phyloP scores from a whole-genome alignment of 2,113 vertebrate species.

The Euleptes europaea region DNA sequence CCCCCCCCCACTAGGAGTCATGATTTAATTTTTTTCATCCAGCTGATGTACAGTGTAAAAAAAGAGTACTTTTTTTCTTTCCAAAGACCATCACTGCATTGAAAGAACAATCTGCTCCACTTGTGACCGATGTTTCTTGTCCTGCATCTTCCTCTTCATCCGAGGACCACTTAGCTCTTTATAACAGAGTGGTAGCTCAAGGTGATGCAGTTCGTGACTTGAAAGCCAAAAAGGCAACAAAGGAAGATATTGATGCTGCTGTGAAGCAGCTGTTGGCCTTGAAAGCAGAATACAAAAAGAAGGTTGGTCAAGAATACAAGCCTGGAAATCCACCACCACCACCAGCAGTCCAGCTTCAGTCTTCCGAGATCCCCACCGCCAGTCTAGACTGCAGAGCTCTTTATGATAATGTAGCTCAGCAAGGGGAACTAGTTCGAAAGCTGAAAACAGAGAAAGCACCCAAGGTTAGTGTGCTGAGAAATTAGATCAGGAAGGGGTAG shows the following conservation, averaged over 20 bases:
- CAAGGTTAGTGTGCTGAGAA: constrained; percentile 63
- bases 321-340: constrained; percentile 75
- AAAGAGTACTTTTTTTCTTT: not conserved
- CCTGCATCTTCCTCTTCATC: constrained; percentile 4
- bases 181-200: constrained; percentile 82
- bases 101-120: constrained; percentile 55
- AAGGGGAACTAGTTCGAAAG: constrained; percentile 78
- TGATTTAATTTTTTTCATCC: not conserved
- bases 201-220: constrained; percentile 89
- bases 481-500: not conserved
- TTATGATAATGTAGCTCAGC: constrained; percentile 75
- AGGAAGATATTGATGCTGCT: constrained; percentile 89
- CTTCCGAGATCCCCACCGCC: constrained; percentile 11
- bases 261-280: constrained; percentile 87
- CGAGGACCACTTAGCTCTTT: constrained; percentile 67
- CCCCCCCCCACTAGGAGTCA: not conserved
- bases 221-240: constrained; percentile 87
- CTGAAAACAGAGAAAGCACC: constrained; percentile 81
- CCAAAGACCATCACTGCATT: constrained; percentile 45
- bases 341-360: not conserved
- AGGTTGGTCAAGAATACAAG: constrained; percentile 90
- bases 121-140: constrained; percentile 11
- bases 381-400: constrained; percentile 49
- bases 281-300: constrained; percentile 91
- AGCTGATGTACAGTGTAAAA: not conserved